A percentile compares a stretch with the other conserved stretches of the same genome.
These are phyloP conservation scores for Rhadina sibilatrix DNA, from an alignment of 2,113 vertebrate species.

Conservation along the genomic window DNA sequence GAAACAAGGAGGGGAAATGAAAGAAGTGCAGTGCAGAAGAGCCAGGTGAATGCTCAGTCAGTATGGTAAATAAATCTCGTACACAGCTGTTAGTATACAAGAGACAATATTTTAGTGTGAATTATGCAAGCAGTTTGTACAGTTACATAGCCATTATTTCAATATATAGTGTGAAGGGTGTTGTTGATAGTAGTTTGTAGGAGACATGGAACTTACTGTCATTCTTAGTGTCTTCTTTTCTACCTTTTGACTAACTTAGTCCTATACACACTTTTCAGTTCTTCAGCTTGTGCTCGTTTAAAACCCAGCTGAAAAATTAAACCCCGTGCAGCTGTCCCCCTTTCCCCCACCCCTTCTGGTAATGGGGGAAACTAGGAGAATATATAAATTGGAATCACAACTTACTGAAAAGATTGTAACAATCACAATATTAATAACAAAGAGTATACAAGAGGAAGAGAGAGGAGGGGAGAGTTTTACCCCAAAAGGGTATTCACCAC, in stretches of 20 bases:
- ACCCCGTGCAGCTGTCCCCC: not conserved
- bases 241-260: not conserved
- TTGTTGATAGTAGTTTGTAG: not conserved
- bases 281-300: not conserved
- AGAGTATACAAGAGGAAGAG: not conserved
- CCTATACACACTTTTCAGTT: not conserved
- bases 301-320: not conserved
- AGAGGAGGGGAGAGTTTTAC: not conserved
- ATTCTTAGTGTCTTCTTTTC: not conserved
- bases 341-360: not conserved
- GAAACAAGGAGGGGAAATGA: not conserved
- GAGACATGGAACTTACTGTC: not conserved
- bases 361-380: not conserved
- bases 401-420: not conserved
- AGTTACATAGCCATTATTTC: not conserved
- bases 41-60: not conserved
- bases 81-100: not conserved
- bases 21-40: not conserved
- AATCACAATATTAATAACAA: not conserved
- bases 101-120: not conserved
- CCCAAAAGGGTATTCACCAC: not conserved
- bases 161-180: not conserved
- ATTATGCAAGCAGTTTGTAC: not conserved
- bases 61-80: not conserved
- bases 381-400: not conserved